phyloP scores from a whole-genome alignment of 2,113 vertebrate genomes.

The Calidris pugnax region DNA sequence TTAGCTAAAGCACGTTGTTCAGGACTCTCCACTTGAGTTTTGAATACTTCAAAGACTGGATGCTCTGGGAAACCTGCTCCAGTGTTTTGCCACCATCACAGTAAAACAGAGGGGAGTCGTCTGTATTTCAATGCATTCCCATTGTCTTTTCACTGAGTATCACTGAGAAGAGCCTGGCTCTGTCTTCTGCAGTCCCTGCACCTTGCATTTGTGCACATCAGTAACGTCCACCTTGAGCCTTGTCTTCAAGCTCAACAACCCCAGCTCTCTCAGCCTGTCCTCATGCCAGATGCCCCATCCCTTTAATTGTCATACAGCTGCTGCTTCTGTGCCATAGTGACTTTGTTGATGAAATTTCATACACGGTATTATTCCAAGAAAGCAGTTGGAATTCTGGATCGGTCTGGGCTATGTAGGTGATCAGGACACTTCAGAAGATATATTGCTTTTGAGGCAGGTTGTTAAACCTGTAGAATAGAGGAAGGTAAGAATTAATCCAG shows the following conservation, averaged over 20 bases:
- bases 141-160: neutral
- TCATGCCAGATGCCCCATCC: accelerated
- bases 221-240: neutral
- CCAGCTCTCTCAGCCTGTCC: neutral
- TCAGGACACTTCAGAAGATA: no score
- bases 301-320: neutral
- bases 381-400: neutral
- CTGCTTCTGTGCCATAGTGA: neutral
- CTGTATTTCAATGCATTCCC: neutral
- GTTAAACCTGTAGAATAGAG: neutral
- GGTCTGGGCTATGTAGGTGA: accelerated
- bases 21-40: neutral
- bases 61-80: neutral
- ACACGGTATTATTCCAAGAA: accelerated
- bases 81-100: neutral
- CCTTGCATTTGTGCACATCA: neutral
- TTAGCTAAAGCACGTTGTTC: neutral
- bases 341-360: neutral
- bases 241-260: neutral
- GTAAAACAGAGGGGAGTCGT: neutral
- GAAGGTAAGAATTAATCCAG: neutral
- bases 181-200: neutral
- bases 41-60: neutral
- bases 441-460: neutral
- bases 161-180: neutral